These are phyloP conservation scores for Lysandra bellargus DNA, from an alignment of 2,888 invertebrate genomes.

Conservation along the genomic window DNA sequence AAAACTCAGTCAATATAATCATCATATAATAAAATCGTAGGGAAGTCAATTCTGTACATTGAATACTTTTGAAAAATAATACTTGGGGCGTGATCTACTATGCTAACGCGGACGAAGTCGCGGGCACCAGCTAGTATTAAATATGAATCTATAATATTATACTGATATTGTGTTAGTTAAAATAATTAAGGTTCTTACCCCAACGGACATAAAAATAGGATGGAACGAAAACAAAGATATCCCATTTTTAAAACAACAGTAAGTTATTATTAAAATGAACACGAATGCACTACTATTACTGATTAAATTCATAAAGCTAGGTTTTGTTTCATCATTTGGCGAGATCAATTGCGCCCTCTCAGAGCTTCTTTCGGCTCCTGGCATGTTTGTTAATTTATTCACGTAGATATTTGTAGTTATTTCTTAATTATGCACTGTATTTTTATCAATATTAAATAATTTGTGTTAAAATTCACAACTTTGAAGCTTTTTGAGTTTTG, in stretches of 20 bases:
- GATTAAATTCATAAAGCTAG: slow-evolving; percentile 64
- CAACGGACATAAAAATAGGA: slow-evolving; percentile 70
- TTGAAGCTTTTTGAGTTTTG: neutral
- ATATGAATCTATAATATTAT: too few relatives aligned
- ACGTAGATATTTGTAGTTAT: neutral
- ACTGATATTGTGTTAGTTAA: neutral
- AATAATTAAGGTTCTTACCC: slow-evolving; percentile 56
- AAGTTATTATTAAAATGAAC: slow-evolving; percentile 60
- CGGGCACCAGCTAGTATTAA: too few relatives aligned
- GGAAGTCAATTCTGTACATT: too few relatives aligned
- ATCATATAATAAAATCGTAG: too few relatives aligned
- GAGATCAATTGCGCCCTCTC: slow-evolving; percentile 66
- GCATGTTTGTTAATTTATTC: slow-evolving; percentile 49
- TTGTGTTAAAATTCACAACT: neutral
- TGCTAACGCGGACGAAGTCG: too few relatives aligned
- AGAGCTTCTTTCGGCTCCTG: slow-evolving; percentile 55
- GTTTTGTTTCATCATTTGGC: slow-evolving; percentile 53
- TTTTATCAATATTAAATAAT: neutral
- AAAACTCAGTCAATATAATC: too few relatives aligned
- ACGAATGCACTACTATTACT: slow-evolving; percentile 63
- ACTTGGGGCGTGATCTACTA: too few relatives aligned
- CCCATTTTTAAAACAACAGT: slow-evolving; percentile 63
- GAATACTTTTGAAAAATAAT: too few relatives aligned
- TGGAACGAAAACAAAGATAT: slow-evolving; percentile 70
- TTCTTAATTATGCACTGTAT: neutral